Percentiles rank a stretch among this genome's conserved stretches.
Evolutionary conservation across 2,113 vertebrate genomes (phyloP).

Genomic region (Bubo bubo): DNA sequence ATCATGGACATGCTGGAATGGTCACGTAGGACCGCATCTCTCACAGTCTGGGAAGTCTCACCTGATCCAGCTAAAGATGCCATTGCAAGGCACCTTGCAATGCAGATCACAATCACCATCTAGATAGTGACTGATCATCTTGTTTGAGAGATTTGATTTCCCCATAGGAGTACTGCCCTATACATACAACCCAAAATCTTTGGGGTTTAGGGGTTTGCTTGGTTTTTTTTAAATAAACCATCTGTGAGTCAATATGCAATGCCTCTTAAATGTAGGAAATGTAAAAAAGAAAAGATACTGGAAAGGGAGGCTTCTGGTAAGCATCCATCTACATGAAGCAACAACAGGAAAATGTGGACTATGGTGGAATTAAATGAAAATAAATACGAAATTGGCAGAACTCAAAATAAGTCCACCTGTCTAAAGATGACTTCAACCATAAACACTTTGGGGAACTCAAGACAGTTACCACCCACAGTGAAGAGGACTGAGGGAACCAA

Average conservation of each 20-base stretch:
- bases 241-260: background rate
- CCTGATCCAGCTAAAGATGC: background rate
- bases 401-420: conserved; percentile 43
- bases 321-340: background rate
- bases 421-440: conserved; percentile 23
- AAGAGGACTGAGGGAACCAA: background rate
- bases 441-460: background rate
- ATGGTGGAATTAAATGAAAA: background rate
- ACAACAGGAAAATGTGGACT: background rate
- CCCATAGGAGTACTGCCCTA: background rate
- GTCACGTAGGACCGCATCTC: background rate
- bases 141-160: background rate
- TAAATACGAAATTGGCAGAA: conserved; percentile 15
- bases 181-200: background rate
- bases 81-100: background rate
- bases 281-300: background rate
- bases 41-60: background rate
- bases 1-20: background rate
- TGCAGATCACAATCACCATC: background rate
- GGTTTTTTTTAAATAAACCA: background rate
- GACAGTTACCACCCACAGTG: conserved; percentile 29
- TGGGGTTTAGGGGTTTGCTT: background rate
- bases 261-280: background rate
- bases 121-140: background rate
- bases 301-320: background rate